phyloP scores from a whole-genome alignment of 2,797 vertebrate species.

The Peromyscus melanophrys region DNA sequence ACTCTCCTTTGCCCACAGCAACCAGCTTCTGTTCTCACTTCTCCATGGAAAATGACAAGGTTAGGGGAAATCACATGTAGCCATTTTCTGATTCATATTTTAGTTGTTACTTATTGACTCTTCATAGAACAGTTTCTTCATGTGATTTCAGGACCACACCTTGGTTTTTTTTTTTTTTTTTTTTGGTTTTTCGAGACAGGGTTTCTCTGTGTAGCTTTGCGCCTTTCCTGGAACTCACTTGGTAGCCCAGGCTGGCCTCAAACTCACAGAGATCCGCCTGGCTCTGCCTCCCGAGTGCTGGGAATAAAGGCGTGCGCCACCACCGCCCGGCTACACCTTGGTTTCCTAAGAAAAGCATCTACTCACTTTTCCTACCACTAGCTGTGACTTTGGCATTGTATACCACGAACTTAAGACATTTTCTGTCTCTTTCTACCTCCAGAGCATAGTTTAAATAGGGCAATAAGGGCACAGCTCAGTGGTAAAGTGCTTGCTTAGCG shows the following conservation, averaged over 20 bases:
- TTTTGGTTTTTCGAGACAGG: no score
- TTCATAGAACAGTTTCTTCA: background rate
- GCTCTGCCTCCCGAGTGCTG: no score
- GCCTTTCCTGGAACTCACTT: no score
- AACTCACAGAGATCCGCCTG: no score
- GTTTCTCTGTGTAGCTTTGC: no score
- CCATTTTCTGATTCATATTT: background rate
- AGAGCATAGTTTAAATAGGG: background rate
- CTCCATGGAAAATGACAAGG: background rate
- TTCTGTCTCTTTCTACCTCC: background rate
- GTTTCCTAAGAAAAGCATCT: background rate
- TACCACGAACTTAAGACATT: background rate
- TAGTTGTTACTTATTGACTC: background rate
- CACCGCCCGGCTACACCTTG: no score
- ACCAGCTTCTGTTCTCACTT: background rate
- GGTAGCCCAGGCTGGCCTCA: no score
- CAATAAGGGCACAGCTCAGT: background rate
- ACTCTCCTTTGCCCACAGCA: background rate
- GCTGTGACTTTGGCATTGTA: background rate
- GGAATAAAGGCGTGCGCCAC: no score
- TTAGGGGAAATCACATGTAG: background rate
- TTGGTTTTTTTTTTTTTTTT: no score
- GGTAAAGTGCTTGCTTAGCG: background rate
- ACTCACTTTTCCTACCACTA: background rate
- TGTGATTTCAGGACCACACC: background rate